Base-by-base conservation (phyloP, 1,140 invertebrate species). In the Heliconius hermathena region DNA sequence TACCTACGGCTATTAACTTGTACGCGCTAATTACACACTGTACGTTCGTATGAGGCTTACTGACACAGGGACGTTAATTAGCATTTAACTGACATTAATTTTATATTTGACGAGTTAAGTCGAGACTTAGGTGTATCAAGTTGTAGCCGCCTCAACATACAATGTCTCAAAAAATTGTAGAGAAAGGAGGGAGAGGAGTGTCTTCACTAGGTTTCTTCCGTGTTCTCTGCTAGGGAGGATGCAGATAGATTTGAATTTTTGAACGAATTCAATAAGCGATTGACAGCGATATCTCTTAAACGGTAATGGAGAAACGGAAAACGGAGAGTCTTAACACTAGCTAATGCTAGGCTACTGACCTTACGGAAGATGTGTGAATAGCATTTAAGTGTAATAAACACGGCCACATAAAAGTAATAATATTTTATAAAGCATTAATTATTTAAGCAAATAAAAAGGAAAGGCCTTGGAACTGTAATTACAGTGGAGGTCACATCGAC, bases 401-500 rank as follows among this genome's bases (percentile, higher is more conserved):
- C 3, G 13, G 13, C 11, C 22, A 29, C n/a, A 29, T 26, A 16
- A 26, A 66, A 66, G 60, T 66, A 26, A 66, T 66, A 22, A 66
- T 66, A 26, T 29, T 52, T 52, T 52, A 66, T 26, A 66, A 26
- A 66, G 26, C 22, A 29, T 66, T 66, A 66, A 66, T 66, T 66
- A 66, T 66, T 66, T 66, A 29, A 66, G 60, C 60, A 66, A 66
- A 66, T 66, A 66, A 66, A 66, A 66, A 26, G 60, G 60, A 66
- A 66, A 66, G 60, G 26, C 60, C 60, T 66, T 66, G 60, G 60
- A 26, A 6, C 60, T 5, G 13, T 29, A 66, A 66, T 66, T 29
- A 66, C 22, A 66, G 60, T 29, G 9, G 60, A 66, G 60, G 60
- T 66, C 60, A 66, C 22, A 66, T 66, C 60, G 60, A 66, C 60